A percentile compares a stretch with the other conserved stretches of the same genome.
phyloP scores from a whole-genome alignment of 2,888 invertebrate genomes.

The Scaptomyza polygonia region DNA sequence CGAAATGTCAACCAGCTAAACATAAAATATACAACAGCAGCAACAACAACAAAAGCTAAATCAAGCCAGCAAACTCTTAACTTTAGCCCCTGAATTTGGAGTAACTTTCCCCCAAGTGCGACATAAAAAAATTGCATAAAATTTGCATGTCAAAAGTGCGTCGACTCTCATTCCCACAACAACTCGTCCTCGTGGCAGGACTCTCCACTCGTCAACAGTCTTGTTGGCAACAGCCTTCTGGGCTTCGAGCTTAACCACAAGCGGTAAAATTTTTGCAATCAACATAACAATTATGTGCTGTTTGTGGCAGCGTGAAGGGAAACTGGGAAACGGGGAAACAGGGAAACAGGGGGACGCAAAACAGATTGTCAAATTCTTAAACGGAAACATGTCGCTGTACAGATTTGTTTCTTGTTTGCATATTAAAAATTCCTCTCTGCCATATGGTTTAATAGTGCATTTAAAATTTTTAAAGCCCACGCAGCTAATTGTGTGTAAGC shows the following conservation, averaged over 20 bases:
- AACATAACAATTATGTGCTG: conserved; percentile 72
- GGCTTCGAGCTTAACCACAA: conserved; percentile 50
- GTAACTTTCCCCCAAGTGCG: conserved; percentile 37
- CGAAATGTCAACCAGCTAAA: conserved; percentile 47
- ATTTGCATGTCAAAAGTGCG: conserved; percentile 78
- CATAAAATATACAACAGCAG: conserved; percentile 14
- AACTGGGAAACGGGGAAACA: not conserved
- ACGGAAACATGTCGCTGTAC: conserved; percentile 39
- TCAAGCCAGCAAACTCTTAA: conserved; percentile 29
- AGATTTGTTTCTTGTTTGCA: conserved; percentile 56
- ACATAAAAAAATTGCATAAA: conserved; percentile 64
- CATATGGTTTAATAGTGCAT: conserved; percentile 59
- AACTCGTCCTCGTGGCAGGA: conserved; percentile 19
- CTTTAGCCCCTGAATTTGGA: conserved; percentile 30
- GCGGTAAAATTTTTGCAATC: conserved; percentile 69
- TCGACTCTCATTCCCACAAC: conserved; percentile 45
- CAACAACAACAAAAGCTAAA: conserved; percentile 5
- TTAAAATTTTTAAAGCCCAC: conserved; percentile 64
- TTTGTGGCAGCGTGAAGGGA: not conserved
- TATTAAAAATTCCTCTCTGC: conserved; percentile 30
- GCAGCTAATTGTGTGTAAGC: conserved; percentile 67
- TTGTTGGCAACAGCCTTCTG: conserved; percentile 50
- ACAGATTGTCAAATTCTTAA: conserved; percentile 55
- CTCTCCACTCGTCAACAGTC: conserved; percentile 36
- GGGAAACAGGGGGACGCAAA: not conserved